Conservation (phyloP, 2,113 vertebrate species). For the Eolophus roseicapilla region DNA sequence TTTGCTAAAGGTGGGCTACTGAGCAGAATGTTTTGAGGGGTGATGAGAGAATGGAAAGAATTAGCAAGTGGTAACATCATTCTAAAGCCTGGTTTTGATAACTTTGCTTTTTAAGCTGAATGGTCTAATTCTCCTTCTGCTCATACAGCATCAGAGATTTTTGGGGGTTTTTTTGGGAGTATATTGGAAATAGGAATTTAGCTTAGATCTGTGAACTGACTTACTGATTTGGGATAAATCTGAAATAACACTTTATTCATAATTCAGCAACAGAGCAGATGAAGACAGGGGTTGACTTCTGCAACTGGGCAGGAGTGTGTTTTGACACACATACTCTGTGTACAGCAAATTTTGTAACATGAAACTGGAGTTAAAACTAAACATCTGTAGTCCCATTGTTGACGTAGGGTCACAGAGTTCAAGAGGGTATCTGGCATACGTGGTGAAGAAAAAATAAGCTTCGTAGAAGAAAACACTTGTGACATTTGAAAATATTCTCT, state of each 20-base stretch:
- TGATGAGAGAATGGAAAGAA: background rate
- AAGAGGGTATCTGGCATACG: background rate
- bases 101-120: background rate
- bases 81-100: background rate
- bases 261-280: background rate
- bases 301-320: background rate
- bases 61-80: background rate
- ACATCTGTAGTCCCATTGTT: background rate
- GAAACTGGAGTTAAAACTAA: slow-evolving; percentile 1
- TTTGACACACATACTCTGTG: background rate
- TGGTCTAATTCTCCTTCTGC: background rate
- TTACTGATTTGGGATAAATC: background rate
- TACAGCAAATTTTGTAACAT: background rate
- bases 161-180: background rate
- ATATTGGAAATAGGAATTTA: background rate
- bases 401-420: background rate
- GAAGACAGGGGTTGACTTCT: background rate
- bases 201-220: background rate
- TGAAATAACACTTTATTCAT: background rate
- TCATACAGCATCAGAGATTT: background rate
- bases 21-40: background rate
- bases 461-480: background rate
- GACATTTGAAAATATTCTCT: background rate
- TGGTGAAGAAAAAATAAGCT: background rate
- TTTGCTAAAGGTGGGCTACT: background rate